A percentile compares a stretch with the other conserved stretches of the same genome.
These are phyloP conservation scores for Celastrina argiolus DNA, from an alignment of 2,888 invertebrate species.

Conservation along the genomic window DNA sequence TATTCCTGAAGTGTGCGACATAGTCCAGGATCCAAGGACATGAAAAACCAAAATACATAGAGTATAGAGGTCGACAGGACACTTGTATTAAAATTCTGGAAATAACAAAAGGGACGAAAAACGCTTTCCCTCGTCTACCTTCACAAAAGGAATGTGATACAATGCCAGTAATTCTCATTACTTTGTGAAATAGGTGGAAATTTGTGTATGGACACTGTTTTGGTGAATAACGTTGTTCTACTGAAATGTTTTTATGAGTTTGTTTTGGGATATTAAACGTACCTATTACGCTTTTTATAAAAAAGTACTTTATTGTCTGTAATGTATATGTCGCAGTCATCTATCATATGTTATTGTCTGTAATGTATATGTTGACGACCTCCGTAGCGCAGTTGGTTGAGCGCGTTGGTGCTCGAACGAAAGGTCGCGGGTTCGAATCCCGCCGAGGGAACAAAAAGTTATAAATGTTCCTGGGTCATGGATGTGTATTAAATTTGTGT, in stretches of 20 bases:
- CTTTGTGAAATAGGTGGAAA: conserved; percentile 49
- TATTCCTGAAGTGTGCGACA: no score
- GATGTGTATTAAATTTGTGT: no score
- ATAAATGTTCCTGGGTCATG: no score
- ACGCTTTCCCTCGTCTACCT: conserved; percentile 58
- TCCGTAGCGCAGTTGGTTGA: no score
- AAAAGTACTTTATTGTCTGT: no score
- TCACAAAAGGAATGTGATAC: conserved; percentile 70
- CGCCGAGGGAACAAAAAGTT: no score
- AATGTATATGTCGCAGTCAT: no score
- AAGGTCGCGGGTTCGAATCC: no score
- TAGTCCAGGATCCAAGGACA: no score
- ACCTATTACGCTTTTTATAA: background rate
- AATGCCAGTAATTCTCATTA: conserved; percentile 70
- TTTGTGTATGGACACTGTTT: conserved; percentile 16
- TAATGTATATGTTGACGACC: no score
- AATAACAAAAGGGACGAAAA: conserved; percentile 63
- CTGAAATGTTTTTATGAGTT: background rate
- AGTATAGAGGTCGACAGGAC: conserved; percentile 38
- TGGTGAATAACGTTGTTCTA: background rate
- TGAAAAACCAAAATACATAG: conserved; percentile 36
- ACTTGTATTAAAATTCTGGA: conserved; percentile 73
- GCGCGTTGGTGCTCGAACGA: no score
- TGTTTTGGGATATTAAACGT: background rate
- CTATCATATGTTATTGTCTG: no score